Evolutionary conservation across 2,888 invertebrate species (phyloP), one percentile per base, ranked within the genome.

Genomic region (Mimachlamys varia): DNA sequence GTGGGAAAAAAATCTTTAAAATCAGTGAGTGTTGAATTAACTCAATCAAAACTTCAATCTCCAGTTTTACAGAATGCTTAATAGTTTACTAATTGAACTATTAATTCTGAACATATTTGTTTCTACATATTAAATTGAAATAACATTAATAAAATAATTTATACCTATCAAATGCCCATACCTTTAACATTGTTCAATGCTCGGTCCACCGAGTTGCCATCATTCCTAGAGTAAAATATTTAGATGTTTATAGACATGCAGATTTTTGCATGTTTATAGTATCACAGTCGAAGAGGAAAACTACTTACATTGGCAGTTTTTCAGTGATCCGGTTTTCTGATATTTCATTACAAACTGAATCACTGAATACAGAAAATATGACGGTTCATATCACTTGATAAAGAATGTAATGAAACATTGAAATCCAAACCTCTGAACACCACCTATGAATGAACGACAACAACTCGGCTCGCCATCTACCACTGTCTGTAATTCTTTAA

Each of bases 121-220:
- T 58, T 76, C 76, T 76, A 33, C 27, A 76, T 76, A n/a, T n/a
- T n/a, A 27, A 33, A 12, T 33, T 33, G 33, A 7, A 27, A 76
- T 33, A 22, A 0, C 4, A 27, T 76, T 76, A 58, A 22, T 58
- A 58, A 22, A 19, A 19, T 58, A 7, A 76, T 76, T 76, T 27
- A 33, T 27, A 76, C 76, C 76, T 76, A 76, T 76, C 76, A 33
- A 76, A 76, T 76, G 76, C 33, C 58, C 58, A 22, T 58, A 58
- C 3, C 7, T 58, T 19, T 58, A 22, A 58, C 22, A 58, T 58
- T 58, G 58, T 58, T 58, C 33, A 27, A 27, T 33, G 76, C 33
- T 76, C 33, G 33, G 27, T 33, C 27, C 76, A 76, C 76, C 13
- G 76, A 76, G 76, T 76, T 76, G 76, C 33, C 27, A 22, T 76